Base-by-base conservation (phyloP, 2,113 vertebrate species). In the Corvus cornix region DNA sequence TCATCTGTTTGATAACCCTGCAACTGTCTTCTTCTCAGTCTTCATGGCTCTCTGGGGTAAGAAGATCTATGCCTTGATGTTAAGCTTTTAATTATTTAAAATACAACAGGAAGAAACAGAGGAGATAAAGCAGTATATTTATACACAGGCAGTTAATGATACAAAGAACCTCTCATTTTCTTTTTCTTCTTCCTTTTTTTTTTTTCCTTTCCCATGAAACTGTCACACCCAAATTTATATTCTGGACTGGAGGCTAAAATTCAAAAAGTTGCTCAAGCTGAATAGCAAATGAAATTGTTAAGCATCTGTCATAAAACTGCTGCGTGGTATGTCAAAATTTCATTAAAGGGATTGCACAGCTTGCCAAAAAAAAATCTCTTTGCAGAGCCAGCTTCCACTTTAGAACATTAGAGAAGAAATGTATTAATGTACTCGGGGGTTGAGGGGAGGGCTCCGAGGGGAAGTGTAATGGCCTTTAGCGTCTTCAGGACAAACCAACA, bases 11-110 rank as follows among this genome's bases (percentile, higher is more conserved):
- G 99, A 99, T 97, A 99, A 99, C 95, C 98, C 98, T 1, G 99
- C 99, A 67, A 99, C 99, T 0, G 99, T 99, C 73, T 99, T 99
- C 98, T 99, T 99, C 97, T 99, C 99, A 4, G 97, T 99, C 95
- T 99, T 99, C 97, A 99, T 99, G 99, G 99, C 99, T 70, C 98
- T 99, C 43, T 99, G 99, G 99, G 99, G 99, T 99, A 95, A 98
- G 98, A 64, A 58, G 43, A 86, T 78, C 30, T 6, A 49, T 64
- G 60, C 19, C 67, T 85, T 90, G 83, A 77, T 48, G 64, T 72
- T 43, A 86, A 62, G 74, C 26, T 93, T 96, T 95, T 83, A 96
- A 91, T 97, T 94, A 95, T 91, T 94, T 95, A 95, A 95, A 83
- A 87, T 28, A 66, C 74, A 91, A 87, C 84, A 96, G 92, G 91